phyloP scores from a whole-genome alignment of 2,888 invertebrate genomes.

The Kryphioiulus occultus region DNA sequence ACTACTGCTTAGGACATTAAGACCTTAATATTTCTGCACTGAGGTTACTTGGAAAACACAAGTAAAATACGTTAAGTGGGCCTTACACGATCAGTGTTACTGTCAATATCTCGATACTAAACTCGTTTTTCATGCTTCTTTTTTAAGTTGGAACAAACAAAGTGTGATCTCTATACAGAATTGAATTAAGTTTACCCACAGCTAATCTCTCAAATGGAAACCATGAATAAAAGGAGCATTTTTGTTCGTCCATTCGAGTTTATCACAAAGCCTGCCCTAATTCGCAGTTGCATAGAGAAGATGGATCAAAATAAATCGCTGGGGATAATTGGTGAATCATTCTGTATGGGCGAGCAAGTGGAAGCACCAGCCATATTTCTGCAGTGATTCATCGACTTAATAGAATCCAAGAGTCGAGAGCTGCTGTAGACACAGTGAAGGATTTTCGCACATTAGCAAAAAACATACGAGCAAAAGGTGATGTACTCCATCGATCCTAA shows the following conservation, averaged over 20 bases:
- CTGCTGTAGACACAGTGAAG: not conserved
- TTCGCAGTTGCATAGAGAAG: not conserved
- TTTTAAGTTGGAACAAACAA: not conserved
- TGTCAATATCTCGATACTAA: too few species aligned
- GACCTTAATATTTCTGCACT: too few species aligned
- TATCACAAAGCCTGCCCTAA: not conserved
- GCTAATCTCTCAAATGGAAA: not conserved
- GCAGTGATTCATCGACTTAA: not conserved
- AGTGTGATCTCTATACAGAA: not conserved
- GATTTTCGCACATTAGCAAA: slow-evolving; percentile 4
- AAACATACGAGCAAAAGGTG: not conserved
- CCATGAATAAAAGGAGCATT: not conserved
- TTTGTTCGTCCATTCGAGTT: not conserved
- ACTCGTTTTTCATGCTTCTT: not conserved
- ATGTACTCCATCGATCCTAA: not conserved
- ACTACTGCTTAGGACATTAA: too few species aligned
- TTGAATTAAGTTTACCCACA: not conserved
- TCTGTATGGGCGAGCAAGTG: not conserved
- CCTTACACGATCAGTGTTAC: too few species aligned
- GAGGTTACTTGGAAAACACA: too few species aligned
- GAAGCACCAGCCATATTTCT: not conserved
- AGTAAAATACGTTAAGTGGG: too few species aligned
- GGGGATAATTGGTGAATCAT: not conserved
- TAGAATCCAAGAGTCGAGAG: not conserved
- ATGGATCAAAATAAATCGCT: not conserved